Conservation (phyloP, 2,888 invertebrate genomes). For the Cephalotes varians region DNA sequence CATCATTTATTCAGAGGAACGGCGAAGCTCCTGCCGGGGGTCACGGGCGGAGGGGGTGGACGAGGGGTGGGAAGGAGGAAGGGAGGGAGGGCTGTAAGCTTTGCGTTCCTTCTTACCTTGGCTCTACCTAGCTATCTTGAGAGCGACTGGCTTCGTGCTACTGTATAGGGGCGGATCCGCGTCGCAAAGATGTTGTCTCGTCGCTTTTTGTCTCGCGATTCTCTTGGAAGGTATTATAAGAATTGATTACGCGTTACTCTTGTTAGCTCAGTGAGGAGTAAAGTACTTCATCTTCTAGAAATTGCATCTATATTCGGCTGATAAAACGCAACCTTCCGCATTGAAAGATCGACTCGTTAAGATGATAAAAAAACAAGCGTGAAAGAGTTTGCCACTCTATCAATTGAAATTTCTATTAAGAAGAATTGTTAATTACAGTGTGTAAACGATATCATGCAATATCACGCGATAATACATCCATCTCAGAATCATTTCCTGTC, state of each 20-base stretch:
- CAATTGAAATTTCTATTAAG: neutral
- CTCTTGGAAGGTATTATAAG: conserved; percentile 5
- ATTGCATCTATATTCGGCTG: neutral
- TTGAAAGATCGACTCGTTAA: neutral
- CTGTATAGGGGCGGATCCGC: conserved; percentile 59
- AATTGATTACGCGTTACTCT: conserved; percentile 29
- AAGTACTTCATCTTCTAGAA: neutral
- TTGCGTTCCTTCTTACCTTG: conserved; percentile 75
- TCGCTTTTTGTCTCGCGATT: conserved; percentile 50
- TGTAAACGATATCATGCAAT: neutral
- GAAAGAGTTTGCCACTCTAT: neutral
- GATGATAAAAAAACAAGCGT: neutral
- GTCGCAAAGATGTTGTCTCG: conserved; percentile 42
- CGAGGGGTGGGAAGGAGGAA: conserved; percentile 17
- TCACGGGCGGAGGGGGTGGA: neutral
- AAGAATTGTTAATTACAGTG: neutral
- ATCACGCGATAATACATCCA: conserved; percentile 24
- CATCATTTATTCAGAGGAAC: conserved; percentile 84
- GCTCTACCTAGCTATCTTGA: conserved; percentile 59
- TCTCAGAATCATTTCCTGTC: conserved; percentile 32
- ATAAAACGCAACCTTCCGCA: neutral
- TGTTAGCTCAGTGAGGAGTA: neutral
- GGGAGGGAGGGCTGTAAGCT: conserved; percentile 74
- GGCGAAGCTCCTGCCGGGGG: conserved; percentile 69
- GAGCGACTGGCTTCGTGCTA: conserved; percentile 53